Conservation (phyloP, 2,888 invertebrate genomes). For the Seira ritae region DNA sequence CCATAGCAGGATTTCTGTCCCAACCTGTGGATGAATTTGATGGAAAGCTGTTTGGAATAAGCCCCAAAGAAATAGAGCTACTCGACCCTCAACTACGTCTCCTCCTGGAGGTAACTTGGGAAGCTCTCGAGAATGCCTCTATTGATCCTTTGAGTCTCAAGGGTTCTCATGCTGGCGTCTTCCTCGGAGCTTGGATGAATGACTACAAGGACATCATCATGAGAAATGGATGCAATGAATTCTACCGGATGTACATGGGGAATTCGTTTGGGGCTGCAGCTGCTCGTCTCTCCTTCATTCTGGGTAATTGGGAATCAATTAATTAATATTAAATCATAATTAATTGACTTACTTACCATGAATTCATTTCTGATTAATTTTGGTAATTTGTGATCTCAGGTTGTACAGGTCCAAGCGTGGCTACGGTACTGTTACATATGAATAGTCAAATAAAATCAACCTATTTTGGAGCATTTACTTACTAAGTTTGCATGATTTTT, state of each 20-base stretch:
- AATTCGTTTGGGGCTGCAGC: constrained; percentile 56
- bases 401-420: constrained; percentile 45
- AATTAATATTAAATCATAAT: too few species aligned
- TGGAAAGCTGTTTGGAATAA: constrained; percentile 92
- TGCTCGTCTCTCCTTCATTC: constrained; percentile 36
- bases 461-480: too few species aligned
- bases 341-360: too few species aligned
- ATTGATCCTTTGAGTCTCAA: constrained; percentile 23
- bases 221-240: constrained; percentile 24
- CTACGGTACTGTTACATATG: too few species aligned
- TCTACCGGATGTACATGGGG: constrained; percentile 54
- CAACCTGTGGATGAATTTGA: constrained; percentile 81
- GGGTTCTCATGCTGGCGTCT: constrained; percentile 33
- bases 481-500: too few species aligned
- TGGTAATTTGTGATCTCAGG: not conserved
- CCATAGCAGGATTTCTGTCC: constrained; percentile 28
- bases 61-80: constrained; percentile 92
- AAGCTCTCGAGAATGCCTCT: constrained; percentile 78
- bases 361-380: not conserved
- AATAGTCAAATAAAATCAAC: too few species aligned
- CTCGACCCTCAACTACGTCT: constrained; percentile 95
- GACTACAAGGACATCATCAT: constrained; percentile 42
- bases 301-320: too few species aligned
- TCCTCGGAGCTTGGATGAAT: constrained; percentile 46
- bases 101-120: constrained; percentile 91